Evolutionary conservation across 1,140 invertebrate species (phyloP), one percentile per base, ranked within the genome.

Genomic region (Papilio xuthus): DNA sequence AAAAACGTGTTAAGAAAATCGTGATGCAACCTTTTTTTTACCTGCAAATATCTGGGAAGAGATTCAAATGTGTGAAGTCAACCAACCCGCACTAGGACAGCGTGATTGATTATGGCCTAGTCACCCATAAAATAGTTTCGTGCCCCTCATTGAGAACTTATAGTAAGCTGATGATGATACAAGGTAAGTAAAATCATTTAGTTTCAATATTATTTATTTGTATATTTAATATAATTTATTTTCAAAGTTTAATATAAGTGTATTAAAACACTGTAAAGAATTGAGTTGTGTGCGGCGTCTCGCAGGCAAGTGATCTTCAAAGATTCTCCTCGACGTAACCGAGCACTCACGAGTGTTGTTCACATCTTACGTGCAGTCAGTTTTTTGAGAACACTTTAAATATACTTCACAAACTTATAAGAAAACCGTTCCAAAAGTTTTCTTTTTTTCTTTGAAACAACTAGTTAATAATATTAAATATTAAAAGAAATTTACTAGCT

Each of bases 301-400:
- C 53, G 42, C 37, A 63, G 53, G 32, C 56, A 76, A 76, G 74
- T 47, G 74, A 76, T 76, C 74, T 76, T 76, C 32, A 76, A 76
- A 76, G 74, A 63, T 76, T 63, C 74, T 76, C 32, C 53, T 60
- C 74, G 23, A 76, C 74, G 53, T 76, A 76, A 76, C 74, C 41
- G 74, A 60, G 53, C 53, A 32, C 56, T 23, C 74, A 76, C 74
- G 26, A 76, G 53, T 63, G 74, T 76, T 76, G 74, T 76, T 76
- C 74, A 76, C 28, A 76, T 76, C 74, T 60, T 76, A 63, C 53
- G 53, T 76, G 32, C 50, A 76, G 74, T 60, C 74, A 63, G 74
- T 63, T 76, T 76, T 76, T 76, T 20, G n/a, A 76, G 74, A 37
- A 60, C 74, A 76, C 74, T 76, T 41, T 20, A 32, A 76, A 63